Conservation (phyloP, 2,888 invertebrate species). For the Rugalucina vietnamica region DNA sequence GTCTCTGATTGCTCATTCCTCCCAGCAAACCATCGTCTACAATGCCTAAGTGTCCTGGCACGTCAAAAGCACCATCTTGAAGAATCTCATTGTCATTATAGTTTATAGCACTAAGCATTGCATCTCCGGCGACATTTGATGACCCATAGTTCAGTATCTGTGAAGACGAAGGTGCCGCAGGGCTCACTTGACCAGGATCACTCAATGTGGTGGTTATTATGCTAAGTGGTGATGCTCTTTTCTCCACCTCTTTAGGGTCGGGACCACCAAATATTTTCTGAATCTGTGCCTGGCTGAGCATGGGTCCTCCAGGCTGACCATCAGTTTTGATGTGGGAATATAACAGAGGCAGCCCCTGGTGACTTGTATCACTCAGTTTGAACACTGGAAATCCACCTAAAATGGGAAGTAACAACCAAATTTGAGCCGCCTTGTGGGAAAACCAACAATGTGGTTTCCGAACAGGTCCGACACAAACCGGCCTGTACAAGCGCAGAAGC, state of each 20-base stretch:
- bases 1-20: constrained; percentile 75
- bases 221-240: constrained; percentile 28
- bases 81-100: constrained; percentile 82
- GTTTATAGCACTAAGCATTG: constrained; percentile 84
- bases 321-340: constrained; percentile 54
- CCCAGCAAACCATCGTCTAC: constrained; percentile 80
- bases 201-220: constrained; percentile 63
- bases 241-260: constrained; percentile 41
- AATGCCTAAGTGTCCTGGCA: constrained; percentile 73
- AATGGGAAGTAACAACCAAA: too few relatives aligned
- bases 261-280: constrained; percentile 52
- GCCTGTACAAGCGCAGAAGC: too few relatives aligned
- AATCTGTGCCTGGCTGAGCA: constrained; percentile 57
- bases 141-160: constrained; percentile 77
- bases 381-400: constrained; percentile 57
- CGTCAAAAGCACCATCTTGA: constrained; percentile 82
- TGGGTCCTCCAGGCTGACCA: constrained; percentile 58
- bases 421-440: too few relatives aligned
- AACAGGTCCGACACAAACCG: too few relatives aligned
- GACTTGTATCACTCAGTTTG: constrained; percentile 42
- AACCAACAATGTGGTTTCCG: too few relatives aligned
- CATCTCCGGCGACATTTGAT: constrained; percentile 79
- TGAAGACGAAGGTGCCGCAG: constrained; percentile 70
- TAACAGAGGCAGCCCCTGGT: constrained; percentile 39
- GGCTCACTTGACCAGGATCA: constrained; percentile 79